Base-by-base conservation (phyloP, 2,797 vertebrate genomes). In the Nothura maculosa region DNA sequence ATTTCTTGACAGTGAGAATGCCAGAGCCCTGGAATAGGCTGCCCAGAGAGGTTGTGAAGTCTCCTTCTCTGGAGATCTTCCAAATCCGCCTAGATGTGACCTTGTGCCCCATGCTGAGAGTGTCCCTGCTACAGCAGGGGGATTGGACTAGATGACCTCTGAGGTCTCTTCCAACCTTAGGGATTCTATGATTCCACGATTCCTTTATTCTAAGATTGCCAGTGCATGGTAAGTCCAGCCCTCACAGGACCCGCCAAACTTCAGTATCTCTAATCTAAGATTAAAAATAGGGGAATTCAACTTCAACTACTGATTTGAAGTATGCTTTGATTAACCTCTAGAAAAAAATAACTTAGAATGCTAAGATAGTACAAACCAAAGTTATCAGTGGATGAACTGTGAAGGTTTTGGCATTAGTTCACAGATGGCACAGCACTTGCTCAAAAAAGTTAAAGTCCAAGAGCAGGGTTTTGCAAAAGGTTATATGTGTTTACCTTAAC, bases 401-500 rank as follows among this genome's bases (percentile, higher is more conserved):
- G 24, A 54, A 82, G 73, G 17, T 36, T 48, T 61, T 50, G n/a
- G 38, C 79, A 50, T 70, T 85, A 58, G 68, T 55, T 89, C 66
- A 66, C 42, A 94, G 75, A 52, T 57, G 79, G 55, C 15, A 89
- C 24, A 83, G 42, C 0, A 0, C 81, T 25, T 78, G 11, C 15
- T 75, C 42, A 32, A 67, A 83, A 72, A 34, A 18, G 10, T 40
- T 90, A 34, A 45, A 69, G 3, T 1, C 1, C 28, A 64, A 78
- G 25, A 36, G 36, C 58, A 64, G 34, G 76, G 21, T 63, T 30
- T 24, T 15, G n/a, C 52, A 57, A 92, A 91, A 93, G 34, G n/a
- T 90, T 89, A 28, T 57, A 58, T 9, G 68, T 42, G 22, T 57
- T 89, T 70, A 77, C 20, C 68, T 81, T 77, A 84, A 36, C 55